These are phyloP conservation scores for Anguilla pacifica DNA, from an alignment of 2,797 vertebrate species.

Conservation along the genomic window DNA sequence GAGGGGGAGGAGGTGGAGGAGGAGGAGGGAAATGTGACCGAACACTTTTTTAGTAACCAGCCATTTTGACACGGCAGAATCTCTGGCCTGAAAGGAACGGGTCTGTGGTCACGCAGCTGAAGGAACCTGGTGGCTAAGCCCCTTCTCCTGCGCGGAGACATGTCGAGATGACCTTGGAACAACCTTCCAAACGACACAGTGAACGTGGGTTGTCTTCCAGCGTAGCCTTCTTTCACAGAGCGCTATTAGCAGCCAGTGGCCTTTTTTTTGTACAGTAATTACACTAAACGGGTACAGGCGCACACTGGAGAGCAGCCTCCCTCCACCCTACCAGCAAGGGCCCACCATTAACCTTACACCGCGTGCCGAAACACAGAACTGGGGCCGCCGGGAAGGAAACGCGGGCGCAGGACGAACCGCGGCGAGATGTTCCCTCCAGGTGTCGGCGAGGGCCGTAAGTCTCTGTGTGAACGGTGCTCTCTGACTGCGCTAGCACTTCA, in stretches of 20 bases:
- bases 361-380: neutral
- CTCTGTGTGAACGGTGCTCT: neutral
- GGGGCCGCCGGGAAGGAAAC: neutral
- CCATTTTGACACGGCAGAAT: neutral
- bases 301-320: neutral
- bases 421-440: neutral
- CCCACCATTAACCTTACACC: slow-evolving; percentile 2
- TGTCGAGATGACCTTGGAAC: neutral
- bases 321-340: neutral
- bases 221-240: neutral
- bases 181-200: too few relatives aligned
- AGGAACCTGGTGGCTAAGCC: neutral
- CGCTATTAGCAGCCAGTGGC: neutral
- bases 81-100: neutral
- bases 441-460: neutral
- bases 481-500: neutral
- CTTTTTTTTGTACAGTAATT: neutral
- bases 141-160: neutral
- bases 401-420: neutral
- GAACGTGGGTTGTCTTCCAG: neutral
- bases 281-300: neutral
- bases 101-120: neutral
- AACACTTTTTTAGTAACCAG: neutral
- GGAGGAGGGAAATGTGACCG: neutral
- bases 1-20: too few relatives aligned